phyloP scores from a whole-genome alignment of 2,888 invertebrate genomes.

The Acrocera orbiculus region DNA sequence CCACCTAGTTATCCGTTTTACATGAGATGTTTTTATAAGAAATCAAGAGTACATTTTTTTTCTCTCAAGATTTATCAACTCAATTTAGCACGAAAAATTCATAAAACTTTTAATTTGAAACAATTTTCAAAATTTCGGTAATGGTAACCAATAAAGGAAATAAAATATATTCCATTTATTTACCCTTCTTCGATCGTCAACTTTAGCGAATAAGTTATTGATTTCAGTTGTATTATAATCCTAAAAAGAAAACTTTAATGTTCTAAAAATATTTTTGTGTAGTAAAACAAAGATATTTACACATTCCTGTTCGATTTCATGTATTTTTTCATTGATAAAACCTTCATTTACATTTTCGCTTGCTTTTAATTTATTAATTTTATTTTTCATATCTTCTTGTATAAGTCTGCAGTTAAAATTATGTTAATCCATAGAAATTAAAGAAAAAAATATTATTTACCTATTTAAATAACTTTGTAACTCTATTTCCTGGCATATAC shows the following conservation, averaged over 20 bases:
- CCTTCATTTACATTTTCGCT: slow-evolving; percentile 40
- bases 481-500: slow-evolving; percentile 92
- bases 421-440: background rate
- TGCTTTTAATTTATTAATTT: slow-evolving; percentile 45
- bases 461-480: slow-evolving; percentile 66
- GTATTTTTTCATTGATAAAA: slow-evolving; percentile 39
- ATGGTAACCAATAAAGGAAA: no score
- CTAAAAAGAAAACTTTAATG: slow-evolving; percentile 31
- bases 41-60: no score
- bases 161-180: no score
- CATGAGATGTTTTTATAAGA: no score
- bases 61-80: no score
- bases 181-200: slow-evolving; percentile 83
- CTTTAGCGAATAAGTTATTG: slow-evolving; percentile 79
- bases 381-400: slow-evolving; percentile 67
- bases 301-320: slow-evolving; percentile 59
- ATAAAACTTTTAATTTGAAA: no score
- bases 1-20: no score
- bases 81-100: no score
- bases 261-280: background rate
- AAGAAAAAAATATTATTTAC: slow-evolving; percentile 19
- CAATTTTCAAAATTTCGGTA: no score
- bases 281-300: slow-evolving; percentile 36
- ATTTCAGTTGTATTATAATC: slow-evolving; percentile 59
- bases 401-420: slow-evolving; percentile 46